Evolutionary conservation across 2,888 invertebrate species (phyloP), one percentile per base, ranked within the genome.

Genomic region (Macrosiphum euphorbiae): DNA sequence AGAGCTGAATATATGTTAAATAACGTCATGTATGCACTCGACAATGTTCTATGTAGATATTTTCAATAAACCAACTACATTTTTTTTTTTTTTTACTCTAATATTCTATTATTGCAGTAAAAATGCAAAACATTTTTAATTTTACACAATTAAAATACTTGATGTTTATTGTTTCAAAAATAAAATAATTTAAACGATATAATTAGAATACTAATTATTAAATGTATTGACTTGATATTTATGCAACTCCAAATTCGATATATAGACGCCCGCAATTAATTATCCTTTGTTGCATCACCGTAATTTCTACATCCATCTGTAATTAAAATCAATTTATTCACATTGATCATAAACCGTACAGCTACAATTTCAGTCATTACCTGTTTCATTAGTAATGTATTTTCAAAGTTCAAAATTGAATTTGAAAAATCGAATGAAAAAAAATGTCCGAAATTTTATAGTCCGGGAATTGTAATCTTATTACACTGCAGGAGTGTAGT

Each of bases 261-360:
- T 35, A 55, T 28, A 41, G 44, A 28, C 3, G 44, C 7, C 4
- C 58, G 16, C 44, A 44, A 58, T 89, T 58, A 44, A 89, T 89
- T 52, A 88, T 44, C 89, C 61, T 89, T 89, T 89, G 89, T 89
- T 44, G 41, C 1, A 58, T 58, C 28, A 88, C 89, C 20, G 35
- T 78, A 20, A 78, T 41, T 78, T 78, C 35, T 78, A 41, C 35
- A 20, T 78, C 20, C 78, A 41, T 88, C 88, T 88, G 55, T 88
- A 88, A 88, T 88, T 58, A 58, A 41, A 24, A 55, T 26, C 41
- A 26, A 78, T 78, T 35, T 78, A 58, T 88, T 55, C 41, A 41
- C 41, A 88, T 88, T 88, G 55, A 88, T 88, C 55, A 58, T 88
- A 58, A 58, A 58, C 28, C 41, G 58, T 55, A 88, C 16, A 41